phyloP scores from a whole-genome alignment of 2,888 invertebrate genomes.

The Ischnura elegans region DNA sequence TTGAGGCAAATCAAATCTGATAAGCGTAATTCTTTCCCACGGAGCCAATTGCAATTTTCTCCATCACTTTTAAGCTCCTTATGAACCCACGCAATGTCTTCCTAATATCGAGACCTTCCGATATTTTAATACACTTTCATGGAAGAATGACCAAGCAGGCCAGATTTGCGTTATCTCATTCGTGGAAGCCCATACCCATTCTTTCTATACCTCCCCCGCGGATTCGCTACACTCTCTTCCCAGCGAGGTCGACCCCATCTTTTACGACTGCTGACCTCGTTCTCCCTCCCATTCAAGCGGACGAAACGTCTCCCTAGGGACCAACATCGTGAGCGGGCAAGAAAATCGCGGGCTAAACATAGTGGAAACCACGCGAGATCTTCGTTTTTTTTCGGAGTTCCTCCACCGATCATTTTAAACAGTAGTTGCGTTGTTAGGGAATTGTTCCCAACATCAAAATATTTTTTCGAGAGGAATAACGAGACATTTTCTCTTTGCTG shows the following conservation, averaged over 20 bases:
- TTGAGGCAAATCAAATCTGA: background rate
- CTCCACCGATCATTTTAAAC: no score
- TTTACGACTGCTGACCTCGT: background rate
- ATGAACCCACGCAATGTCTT: background rate
- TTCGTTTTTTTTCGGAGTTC: no score
- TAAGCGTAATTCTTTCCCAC: background rate
- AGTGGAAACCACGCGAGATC: no score
- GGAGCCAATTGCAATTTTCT: background rate
- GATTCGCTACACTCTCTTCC: background rate
- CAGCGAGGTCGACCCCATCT: background rate
- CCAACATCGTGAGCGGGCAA: background rate
- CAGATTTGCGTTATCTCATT: background rate
- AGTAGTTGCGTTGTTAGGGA: no score
- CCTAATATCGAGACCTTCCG: background rate
- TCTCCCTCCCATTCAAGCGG: background rate
- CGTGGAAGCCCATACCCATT: background rate
- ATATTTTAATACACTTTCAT: background rate
- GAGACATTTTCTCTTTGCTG: no score
- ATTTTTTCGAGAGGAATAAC: no score
- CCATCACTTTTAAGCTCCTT: slow-evolving; percentile 38
- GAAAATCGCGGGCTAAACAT: background rate
- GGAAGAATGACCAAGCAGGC: background rate
- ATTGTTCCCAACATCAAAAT: no score
- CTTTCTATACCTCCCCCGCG: background rate
- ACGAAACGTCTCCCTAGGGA: slow-evolving; percentile 1